phyloP scores from a whole-genome alignment of 2,113 vertebrate species.

The Rhipidura dahli region DNA sequence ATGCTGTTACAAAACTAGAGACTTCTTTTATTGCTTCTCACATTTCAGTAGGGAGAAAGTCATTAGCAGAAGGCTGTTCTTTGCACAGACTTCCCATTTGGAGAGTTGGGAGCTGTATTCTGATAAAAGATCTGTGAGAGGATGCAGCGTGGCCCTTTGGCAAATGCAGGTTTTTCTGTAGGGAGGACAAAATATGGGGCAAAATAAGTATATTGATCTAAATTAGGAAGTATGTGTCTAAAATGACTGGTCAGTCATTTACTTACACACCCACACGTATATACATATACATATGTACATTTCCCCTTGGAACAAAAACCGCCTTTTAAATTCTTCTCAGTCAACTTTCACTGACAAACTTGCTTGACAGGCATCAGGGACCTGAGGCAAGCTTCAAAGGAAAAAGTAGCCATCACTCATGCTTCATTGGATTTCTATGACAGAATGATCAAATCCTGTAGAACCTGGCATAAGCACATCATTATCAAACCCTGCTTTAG shows the following conservation, averaged over 20 bases:
- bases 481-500: constrained; percentile 83
- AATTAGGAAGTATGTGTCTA: not conserved
- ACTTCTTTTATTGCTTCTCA: constrained; percentile 58
- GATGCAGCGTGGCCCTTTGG: not conserved
- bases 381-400: constrained; percentile 72
- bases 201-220: not conserved
- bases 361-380: constrained; percentile 79
- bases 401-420: constrained; percentile 83
- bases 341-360: constrained; percentile 79
- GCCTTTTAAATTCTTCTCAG: constrained; percentile 80
- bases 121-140: not conserved
- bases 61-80: constrained; percentile 44
- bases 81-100: constrained; percentile 50
- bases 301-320: constrained; percentile 54
- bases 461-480: constrained; percentile 84
- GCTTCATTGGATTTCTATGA: constrained; percentile 85
- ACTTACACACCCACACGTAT: not conserved
- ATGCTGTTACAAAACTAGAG: constrained; percentile 37
- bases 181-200: not conserved
- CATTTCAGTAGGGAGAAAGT: constrained; percentile 53
- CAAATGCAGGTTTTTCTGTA: not conserved
- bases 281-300: not conserved
- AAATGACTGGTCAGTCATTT: not conserved
- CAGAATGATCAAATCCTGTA: constrained; percentile 82
- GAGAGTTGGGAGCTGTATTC: not conserved